These are phyloP conservation scores for Eudorcas thomsonii DNA, from an alignment of 2,113 vertebrate genomes.

Conservation along the genomic window DNA sequence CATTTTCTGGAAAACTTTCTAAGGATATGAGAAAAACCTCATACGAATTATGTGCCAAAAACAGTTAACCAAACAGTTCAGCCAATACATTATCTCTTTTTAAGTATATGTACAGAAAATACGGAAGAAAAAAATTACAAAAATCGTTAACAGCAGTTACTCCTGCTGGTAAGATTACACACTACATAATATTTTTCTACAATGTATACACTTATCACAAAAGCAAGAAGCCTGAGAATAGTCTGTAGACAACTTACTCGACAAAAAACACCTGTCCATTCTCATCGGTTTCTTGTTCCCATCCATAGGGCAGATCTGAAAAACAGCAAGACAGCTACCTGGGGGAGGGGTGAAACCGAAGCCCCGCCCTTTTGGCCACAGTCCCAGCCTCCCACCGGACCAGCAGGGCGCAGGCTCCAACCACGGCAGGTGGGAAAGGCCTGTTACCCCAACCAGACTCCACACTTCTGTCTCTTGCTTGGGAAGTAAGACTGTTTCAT, in stretches of 20 bases:
- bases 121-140: neutral
- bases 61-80: neutral
- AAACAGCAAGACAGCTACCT: constrained; percentile 20
- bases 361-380: neutral
- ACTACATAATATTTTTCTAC: neutral
- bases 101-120: neutral
- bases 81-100: neutral
- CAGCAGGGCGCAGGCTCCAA: neutral
- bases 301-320: constrained; percentile 95
- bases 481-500: neutral
- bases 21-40: neutral
- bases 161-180: neutral
- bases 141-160: neutral
- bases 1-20: neutral
- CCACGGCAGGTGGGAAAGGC: rapidly evolving
- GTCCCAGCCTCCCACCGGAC: neutral
- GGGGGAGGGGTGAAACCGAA: neutral
- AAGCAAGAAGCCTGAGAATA: neutral
- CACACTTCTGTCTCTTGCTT: neutral
- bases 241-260: constrained; percentile 90
- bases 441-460: neutral
- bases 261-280: constrained; percentile 95
- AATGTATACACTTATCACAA: neutral
- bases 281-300: constrained; percentile 96
- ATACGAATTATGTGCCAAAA: neutral